Evolutionary conservation across 2,888 invertebrate species (phyloP).

Genomic region (Leptodirus hochenwartii): DNA sequence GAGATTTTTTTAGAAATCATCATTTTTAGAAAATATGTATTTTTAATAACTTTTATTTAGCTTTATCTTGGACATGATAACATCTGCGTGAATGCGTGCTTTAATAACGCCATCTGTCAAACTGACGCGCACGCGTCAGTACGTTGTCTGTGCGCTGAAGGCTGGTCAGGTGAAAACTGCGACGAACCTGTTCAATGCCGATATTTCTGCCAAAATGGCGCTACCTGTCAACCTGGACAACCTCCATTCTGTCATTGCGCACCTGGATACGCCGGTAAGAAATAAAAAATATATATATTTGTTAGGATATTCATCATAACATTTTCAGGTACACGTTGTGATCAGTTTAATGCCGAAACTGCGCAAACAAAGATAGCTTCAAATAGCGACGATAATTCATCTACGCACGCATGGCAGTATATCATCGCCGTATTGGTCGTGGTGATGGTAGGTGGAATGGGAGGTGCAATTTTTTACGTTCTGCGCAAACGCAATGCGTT

Average conservation of each 20-base stretch:
- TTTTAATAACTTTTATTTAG: constrained; percentile 5
- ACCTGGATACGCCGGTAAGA: constrained; percentile 26
- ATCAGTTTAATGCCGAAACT: constrained; percentile 7
- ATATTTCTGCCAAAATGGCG: constrained; percentile 33
- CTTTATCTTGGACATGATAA: constrained; percentile 17
- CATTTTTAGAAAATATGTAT: constrained; percentile 4
- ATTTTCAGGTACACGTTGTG: too few species aligned
- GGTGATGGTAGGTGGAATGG: neutral
- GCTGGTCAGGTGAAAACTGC: constrained; percentile 34
- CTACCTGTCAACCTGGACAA: constrained; percentile 28
- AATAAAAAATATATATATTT: constrained; percentile 28
- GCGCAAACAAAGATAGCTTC: constrained; percentile 5
- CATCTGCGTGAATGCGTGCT: constrained; percentile 38
- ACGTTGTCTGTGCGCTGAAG: constrained; percentile 10
- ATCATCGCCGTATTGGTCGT: constrained; percentile 8
- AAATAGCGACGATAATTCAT: too few species aligned
- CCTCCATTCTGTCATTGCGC: constrained; percentile 28
- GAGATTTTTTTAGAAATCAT: constrained; percentile 13
- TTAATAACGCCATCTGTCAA: constrained; percentile 29
- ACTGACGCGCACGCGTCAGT: constrained; percentile 9
- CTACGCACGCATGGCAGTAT: constrained; percentile 9
- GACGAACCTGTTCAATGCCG: constrained; percentile 29
- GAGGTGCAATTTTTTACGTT: neutral
- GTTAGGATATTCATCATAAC: too few species aligned
- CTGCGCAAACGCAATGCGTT: constrained; percentile 30